These are phyloP conservation scores for Neopelma chrysocephalum DNA, from an alignment of 2,797 vertebrate genomes.

Conservation along the genomic window DNA sequence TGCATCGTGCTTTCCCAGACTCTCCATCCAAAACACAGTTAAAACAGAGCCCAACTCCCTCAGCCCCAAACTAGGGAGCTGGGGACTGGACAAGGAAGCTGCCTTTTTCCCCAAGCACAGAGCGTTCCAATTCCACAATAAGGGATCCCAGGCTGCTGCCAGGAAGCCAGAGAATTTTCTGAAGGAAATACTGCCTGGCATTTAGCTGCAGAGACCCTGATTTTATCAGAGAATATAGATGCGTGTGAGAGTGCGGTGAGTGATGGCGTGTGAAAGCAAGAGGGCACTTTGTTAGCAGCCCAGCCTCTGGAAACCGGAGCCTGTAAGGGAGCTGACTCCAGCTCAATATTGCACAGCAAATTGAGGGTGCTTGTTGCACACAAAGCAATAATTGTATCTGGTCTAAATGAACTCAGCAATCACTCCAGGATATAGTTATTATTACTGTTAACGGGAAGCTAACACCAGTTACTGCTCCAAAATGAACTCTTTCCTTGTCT, in stretches of 20 bases:
- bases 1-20: neutral
- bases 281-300: neutral
- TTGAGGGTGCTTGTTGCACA: constrained; percentile 50
- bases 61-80: neutral
- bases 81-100: neutral
- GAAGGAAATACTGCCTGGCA: neutral
- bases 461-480: constrained; percentile 21
- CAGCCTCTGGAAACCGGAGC: neutral
- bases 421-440: constrained; percentile 39
- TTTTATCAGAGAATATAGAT: constrained; percentile 1
- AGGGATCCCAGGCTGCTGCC: neutral
- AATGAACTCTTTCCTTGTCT: constrained; percentile 33
- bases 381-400: constrained; percentile 45
- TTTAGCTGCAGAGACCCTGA: neutral
- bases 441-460: constrained; percentile 36
- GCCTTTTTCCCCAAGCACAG: neutral
- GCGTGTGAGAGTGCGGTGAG: neutral
- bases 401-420: constrained; percentile 29
- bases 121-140: fast-evolving
- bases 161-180: neutral
- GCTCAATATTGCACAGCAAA: constrained; percentile 2
- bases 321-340: neutral
- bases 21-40: neutral
- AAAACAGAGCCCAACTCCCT: neutral
- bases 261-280: neutral